Evolutionary conservation across 2,113 vertebrate genomes (phyloP).

Genomic region (Sinocyclocheilus maitianheensis): DNA sequence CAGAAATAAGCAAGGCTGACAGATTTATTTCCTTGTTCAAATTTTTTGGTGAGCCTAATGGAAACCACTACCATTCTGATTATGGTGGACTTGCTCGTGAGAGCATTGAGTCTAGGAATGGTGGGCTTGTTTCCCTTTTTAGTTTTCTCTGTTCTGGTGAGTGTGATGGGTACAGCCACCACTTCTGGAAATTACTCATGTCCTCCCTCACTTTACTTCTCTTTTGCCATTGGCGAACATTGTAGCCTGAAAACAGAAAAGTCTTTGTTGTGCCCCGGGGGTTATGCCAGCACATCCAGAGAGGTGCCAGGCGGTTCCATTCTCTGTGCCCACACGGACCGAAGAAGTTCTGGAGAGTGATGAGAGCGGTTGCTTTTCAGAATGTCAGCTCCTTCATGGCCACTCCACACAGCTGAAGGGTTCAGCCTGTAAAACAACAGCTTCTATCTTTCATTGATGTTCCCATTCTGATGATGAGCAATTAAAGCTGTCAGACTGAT

Average conservation of each 20-base stretch:
- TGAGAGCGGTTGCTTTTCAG: background rate
- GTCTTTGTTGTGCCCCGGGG: constrained; percentile 59
- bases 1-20: background rate
- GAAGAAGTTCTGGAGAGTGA: background rate
- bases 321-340: constrained; percentile 25
- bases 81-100: background rate
- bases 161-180: constrained; percentile 51
- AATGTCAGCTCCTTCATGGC: background rate
- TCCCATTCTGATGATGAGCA: constrained; percentile 21
- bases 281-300: constrained; percentile 37
- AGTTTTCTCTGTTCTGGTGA: constrained; percentile 29
- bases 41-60: background rate
- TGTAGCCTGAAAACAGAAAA: constrained; percentile 62
- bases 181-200: constrained; percentile 32
- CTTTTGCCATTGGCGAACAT: constrained; percentile 43
- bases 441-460: constrained; percentile 14
- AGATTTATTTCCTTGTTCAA: background rate
- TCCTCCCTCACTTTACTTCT: constrained; percentile 19
- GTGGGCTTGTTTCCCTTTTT: background rate
- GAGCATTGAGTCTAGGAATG: background rate
- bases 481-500: constrained; percentile 12
- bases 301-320: constrained; percentile 47
- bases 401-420: constrained; percentile 14
- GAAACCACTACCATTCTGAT: constrained; percentile 22
- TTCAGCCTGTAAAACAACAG: constrained; percentile 6